phyloP scores from a whole-genome alignment of 1,140 invertebrate species.

The Dinoponera quadriceps region DNA sequence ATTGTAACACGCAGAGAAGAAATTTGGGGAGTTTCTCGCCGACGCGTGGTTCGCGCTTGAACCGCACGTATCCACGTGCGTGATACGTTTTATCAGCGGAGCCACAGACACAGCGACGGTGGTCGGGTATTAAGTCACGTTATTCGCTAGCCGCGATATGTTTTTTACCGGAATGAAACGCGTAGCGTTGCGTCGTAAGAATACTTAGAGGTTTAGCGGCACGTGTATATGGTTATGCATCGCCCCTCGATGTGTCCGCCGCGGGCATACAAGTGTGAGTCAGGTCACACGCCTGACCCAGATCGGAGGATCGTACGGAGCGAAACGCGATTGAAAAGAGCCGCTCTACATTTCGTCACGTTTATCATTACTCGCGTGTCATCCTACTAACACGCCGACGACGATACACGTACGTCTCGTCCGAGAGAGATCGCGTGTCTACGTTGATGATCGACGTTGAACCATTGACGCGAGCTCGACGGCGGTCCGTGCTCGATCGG shows the following conservation, averaged over 20 bases:
- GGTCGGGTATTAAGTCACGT: no score
- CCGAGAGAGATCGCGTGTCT: conserved; percentile 16
- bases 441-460: not conserved
- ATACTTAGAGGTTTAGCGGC: conserved; percentile 5
- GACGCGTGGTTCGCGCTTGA: not conserved
- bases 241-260: conserved; percentile 28
- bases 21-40: no score
- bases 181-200: conserved; percentile 2
- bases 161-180: conserved; percentile 21
- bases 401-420: not conserved
- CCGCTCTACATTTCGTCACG: conserved; percentile 50
- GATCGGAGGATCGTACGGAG: conserved; percentile 58
- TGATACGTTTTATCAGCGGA: not conserved
- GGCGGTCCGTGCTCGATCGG: not conserved
- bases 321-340: conserved; percentile 64
- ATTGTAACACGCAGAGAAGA: no score
- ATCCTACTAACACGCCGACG: not conserved
- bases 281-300: conserved; percentile 73
- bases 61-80: conserved; percentile 39
- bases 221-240: conserved; percentile 40
- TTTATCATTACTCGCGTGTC: conserved; percentile 55
- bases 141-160: not conserved
- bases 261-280: conserved; percentile 57
- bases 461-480: not conserved
- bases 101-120: no score